phyloP scores from a whole-genome alignment of 2,113 vertebrate species.

The Nanorana parkeri region DNA sequence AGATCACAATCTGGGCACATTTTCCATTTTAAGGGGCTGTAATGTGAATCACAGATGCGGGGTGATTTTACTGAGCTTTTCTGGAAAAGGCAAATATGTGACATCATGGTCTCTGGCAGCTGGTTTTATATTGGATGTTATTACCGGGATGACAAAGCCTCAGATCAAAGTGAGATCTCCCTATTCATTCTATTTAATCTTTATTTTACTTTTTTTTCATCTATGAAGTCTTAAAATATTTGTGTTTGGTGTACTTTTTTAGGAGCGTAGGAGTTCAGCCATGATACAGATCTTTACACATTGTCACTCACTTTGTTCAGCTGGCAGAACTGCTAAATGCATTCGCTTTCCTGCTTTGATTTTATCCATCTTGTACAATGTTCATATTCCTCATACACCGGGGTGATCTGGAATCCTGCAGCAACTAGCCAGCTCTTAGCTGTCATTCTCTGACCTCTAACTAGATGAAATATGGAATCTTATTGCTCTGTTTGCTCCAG shows the following conservation, averaged over 20 bases:
- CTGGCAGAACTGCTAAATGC: no score
- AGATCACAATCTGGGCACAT: slow-evolving; percentile 5
- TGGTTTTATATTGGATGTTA: background rate
- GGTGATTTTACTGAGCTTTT: slow-evolving; percentile 15
- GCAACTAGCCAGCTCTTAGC: no score
- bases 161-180: background rate
- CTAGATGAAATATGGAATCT: no score
- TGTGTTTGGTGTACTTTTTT: background rate
- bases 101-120: slow-evolving; percentile 37
- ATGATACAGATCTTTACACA: no score
- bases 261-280: background rate
- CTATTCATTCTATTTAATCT: background rate
- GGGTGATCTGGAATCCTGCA: no score
- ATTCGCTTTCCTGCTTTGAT: no score
- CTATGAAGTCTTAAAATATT: background rate
- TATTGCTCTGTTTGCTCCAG: no score
- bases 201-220: background rate
- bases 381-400: no score
- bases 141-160: background rate
- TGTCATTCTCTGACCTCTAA: no score
- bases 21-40: slow-evolving; percentile 45
- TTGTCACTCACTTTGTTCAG: no score
- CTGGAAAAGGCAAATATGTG: slow-evolving; percentile 8
- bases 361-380: no score
- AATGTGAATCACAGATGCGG: slow-evolving; percentile 18